Percentiles rank a stretch among this genome's conserved stretches.
phyloP scores from a whole-genome alignment of 2,797 vertebrate species.

The Pitangus sulphuratus region DNA sequence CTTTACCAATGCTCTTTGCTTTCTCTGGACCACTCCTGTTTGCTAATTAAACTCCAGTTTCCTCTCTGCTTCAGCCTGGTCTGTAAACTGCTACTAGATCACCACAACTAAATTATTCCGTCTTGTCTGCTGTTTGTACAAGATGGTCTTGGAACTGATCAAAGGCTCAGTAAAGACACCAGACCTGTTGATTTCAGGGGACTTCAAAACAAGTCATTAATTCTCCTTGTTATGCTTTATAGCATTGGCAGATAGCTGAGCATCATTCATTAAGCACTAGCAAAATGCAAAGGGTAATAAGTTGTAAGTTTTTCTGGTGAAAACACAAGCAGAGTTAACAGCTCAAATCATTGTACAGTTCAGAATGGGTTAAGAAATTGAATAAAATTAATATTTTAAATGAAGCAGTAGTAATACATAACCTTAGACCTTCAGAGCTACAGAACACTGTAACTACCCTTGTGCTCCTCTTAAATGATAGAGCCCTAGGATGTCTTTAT shows the following conservation, averaged over 20 bases:
- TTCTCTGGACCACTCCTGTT: not conserved
- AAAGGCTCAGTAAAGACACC: not conserved
- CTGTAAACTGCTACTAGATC: not conserved
- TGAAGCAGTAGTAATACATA: not conserved
- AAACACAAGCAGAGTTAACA: not conserved
- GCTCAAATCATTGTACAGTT: not conserved
- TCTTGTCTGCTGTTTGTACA: not conserved
- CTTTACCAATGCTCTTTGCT: not conserved
- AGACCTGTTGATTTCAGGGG: not conserved
- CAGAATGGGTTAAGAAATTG: not conserved
- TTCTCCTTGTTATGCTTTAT: not conserved
- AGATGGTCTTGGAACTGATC: not conserved
- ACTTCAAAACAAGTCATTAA: not conserved
- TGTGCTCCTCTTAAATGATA: not conserved
- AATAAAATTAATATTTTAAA: not conserved
- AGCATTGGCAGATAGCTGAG: not conserved
- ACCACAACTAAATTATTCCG: not conserved
- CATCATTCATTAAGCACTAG: not conserved
- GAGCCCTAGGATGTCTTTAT: accelerated
- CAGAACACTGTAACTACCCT: not conserved
- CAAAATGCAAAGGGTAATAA: not conserved
- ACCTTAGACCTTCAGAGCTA: not conserved
- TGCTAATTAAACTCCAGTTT: not conserved
- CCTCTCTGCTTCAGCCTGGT: not conserved
- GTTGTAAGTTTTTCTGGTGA: not conserved